Evolutionary conservation across 35 echinoderm and acorn worm genomes (phyloP), one percentile per base, ranked within the genome.

Genomic region (Apostichopus japonicus): DNA sequence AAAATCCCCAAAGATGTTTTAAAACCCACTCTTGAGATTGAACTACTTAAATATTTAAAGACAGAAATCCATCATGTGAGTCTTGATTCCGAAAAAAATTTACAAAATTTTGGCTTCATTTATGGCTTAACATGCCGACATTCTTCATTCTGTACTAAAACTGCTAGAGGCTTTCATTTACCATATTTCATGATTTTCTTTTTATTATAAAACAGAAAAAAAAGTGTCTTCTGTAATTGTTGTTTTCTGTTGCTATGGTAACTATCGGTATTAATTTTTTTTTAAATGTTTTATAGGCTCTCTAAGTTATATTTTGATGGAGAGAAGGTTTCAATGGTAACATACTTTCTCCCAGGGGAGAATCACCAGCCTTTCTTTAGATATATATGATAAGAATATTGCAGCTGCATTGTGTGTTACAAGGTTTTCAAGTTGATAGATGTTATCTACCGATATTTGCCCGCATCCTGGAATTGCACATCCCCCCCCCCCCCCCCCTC

Each of bases 151-250:
- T 17, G 44, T 83, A 55, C 52, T 83, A 54, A 44, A 83, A 24
- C 51, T 33, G 24, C 24, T 52, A 14, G 33, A 83, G 54, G 79
- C 33, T 55, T 83, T 83, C 54, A 67, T 15, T 15, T 67, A 67
- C 11, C 19, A 67, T 55, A 83, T 83, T 54, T 83, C 21, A 24
- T 83, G 55, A 83, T 83, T 54, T 83, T 83, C 54, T 55, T 54
- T 54, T 53, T 83, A 6, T 83, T 55, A 52, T 54, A 15, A 51
- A 80, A 53, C 33, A 44, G 33, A 44, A 44, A 44, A 33, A 14
- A 44, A 83, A 83, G 79, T 83, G 79, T 83, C 79, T 83, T 83
- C 79, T 55, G 54, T 83, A 83, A 83, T 52, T 83, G 44, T 33
- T 17, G 8, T 83, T 54, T 83, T 54, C 44, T 83, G 44, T 83